Conservation (phyloP, 2,797 vertebrate species). For the Megaceryle alcyon region DNA sequence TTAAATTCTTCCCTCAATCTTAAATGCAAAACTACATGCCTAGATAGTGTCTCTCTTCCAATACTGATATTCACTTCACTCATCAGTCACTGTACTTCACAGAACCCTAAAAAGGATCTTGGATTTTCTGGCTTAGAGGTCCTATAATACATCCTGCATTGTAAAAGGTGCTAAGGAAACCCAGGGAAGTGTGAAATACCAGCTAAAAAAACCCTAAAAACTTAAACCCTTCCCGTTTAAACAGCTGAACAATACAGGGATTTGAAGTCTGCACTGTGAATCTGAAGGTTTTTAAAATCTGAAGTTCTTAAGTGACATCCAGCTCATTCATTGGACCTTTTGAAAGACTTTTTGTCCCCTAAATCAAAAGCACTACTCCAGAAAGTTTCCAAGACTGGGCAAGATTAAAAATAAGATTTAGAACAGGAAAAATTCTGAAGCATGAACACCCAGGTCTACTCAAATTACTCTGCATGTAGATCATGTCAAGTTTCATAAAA, state of each 20-base stretch:
- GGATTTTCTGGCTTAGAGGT: neutral
- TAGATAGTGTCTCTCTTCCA: neutral
- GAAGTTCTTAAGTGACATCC: neutral
- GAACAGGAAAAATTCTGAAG: neutral
- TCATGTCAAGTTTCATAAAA: neutral
- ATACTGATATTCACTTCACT: neutral
- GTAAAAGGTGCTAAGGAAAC: neutral
- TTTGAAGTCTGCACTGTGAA: neutral
- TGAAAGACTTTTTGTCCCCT: neutral
- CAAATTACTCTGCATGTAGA: neutral
- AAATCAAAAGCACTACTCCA: neutral
- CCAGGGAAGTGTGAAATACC: neutral
- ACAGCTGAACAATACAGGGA: neutral
- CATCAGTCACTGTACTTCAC: neutral
- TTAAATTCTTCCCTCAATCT: neutral
- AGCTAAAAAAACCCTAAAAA: neutral
- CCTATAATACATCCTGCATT: neutral
- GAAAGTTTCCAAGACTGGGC: neutral
- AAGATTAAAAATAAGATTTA: neutral
- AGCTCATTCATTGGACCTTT: neutral
- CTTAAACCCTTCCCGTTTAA: neutral
- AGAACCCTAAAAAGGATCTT: neutral
- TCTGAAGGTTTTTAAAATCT: neutral
- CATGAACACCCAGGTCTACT: neutral
- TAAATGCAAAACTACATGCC: neutral